Percentiles rank a stretch among this genome's conserved stretches.
Evolutionary conservation across 2,888 invertebrate species (phyloP).

Genomic region (Agrochola litura): DNA sequence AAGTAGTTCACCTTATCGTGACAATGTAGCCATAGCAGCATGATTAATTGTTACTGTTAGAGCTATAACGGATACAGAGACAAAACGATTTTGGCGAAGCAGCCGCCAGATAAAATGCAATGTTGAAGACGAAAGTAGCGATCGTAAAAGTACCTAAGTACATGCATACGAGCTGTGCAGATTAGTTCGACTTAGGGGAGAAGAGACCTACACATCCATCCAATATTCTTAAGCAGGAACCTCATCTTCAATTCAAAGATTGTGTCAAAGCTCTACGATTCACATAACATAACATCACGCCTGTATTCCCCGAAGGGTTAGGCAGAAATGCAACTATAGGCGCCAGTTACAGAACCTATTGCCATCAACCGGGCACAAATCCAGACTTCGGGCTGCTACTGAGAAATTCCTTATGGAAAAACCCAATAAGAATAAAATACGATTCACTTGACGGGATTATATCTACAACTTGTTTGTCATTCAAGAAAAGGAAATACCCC

Average conservation of each 20-base stretch:
- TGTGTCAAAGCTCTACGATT: neutral
- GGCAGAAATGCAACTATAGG: too few species aligned
- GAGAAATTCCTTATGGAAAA: too few species aligned
- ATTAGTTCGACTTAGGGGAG: neutral
- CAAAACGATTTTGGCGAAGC: neutral
- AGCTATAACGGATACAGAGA: neutral
- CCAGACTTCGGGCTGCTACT: too few species aligned
- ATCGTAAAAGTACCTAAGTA: neutral
- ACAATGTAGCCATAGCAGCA: too few species aligned
- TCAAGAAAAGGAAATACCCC: conserved; percentile 19
- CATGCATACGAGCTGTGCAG: neutral
- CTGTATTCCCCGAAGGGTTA: too few species aligned
- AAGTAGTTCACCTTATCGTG: too few species aligned
- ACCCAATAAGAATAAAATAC: neutral
- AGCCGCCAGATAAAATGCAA: neutral
- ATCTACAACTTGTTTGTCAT: conserved; percentile 27
- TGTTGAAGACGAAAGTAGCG: neutral
- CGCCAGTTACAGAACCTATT: too few species aligned
- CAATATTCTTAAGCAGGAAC: neutral
- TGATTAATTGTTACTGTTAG: neutral
- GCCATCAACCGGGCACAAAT: too few species aligned
- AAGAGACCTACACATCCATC: neutral
- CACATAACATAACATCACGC: too few species aligned
- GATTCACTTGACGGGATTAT: neutral
- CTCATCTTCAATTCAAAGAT: neutral